Evolutionary conservation across 2,888 invertebrate species (phyloP), one percentile per base, ranked within the genome.

Genomic region (Thereva unica): DNA sequence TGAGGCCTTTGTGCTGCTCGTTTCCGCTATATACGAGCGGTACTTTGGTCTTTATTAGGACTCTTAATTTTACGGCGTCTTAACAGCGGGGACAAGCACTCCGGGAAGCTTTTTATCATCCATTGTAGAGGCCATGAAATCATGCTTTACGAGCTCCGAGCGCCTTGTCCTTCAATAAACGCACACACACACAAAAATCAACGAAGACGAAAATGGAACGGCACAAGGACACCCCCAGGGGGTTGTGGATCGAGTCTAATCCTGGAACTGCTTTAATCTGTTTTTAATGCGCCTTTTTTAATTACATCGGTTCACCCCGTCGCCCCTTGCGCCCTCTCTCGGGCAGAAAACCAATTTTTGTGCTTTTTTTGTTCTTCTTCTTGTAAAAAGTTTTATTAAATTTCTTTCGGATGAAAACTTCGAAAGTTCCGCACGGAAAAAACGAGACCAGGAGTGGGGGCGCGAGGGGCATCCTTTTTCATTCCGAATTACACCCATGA

Each of bases 311-410:
- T 42, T 23, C 44, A 37, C 44, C 44, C 23, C 42, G 38, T 23
- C 23, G 23, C 23, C 2, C 23, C 23, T 23, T 23, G 1, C 23
- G 23, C 23, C 23, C 23, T n/a, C n/a, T n/a, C n/a, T n/a, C n/a
- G n/a, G n/a, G 23, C 1, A 23, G 23, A 23, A 23, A 23, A 23
- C 23, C 23, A 23, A 23, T 23, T 23, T 23, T 23, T 23, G 23
- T 23, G 23, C 23, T 23, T 23, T 23, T 23, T 23, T 23, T 23
- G 35, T 59, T 59, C 59, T 59, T 40, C 42, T n/a, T n/a, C 49
- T n/a, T 47, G n/a, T n/a, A 34, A 23, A 42, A 59, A 59, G 59
- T 59, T 59, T 59, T 59, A 47, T 59, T 47, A 59, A 47, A 59
- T 45, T 59, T 45, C 10, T 47, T 38, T 23, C 23, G 52, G 7